A percentile compares a stretch with the other conserved stretches of the same genome.
These are phyloP conservation scores for Dasyprocta punctata DNA, from an alignment of 2,113 vertebrate species.

Conservation along the genomic window DNA sequence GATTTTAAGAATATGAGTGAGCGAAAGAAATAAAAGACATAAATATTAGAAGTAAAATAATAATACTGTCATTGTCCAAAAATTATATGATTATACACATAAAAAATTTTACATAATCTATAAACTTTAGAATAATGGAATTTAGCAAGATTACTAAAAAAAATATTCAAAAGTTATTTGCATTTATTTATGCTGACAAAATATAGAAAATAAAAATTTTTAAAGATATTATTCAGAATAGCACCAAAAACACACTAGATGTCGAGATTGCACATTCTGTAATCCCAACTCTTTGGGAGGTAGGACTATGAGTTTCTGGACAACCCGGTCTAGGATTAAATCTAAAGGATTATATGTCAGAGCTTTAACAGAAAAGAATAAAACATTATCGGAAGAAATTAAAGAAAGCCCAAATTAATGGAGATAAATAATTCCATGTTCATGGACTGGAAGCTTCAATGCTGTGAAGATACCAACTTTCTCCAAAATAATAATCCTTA, in stretches of 20 bases:
- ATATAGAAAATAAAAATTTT: not conserved
- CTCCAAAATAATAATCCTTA: not conserved
- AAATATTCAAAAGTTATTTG: not conserved
- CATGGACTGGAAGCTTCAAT: not conserved
- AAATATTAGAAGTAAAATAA: slow-evolving; percentile 35
- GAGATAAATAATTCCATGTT: not conserved
- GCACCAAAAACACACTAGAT: not conserved
- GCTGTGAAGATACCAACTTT: not conserved
- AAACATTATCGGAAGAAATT: not conserved
- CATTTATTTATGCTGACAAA: not conserved
- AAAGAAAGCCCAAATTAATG: not conserved
- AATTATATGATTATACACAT: not conserved
- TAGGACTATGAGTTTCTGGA: not conserved
- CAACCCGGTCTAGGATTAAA: not conserved
- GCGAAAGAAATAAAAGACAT: slow-evolving; percentile 30
- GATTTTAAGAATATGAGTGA: not conserved
- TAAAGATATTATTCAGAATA: not conserved
- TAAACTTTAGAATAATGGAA: not conserved
- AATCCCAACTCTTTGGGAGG: not conserved
- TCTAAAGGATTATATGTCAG: not conserved
- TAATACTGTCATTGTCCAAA: not conserved
- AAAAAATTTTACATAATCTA: not conserved
- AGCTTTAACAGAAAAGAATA: not conserved
- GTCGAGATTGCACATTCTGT: not conserved
- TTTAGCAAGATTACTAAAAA: not conserved